Conservation (phyloP, 2,888 invertebrate genomes). For the Eutolmus rufibarbis region DNA sequence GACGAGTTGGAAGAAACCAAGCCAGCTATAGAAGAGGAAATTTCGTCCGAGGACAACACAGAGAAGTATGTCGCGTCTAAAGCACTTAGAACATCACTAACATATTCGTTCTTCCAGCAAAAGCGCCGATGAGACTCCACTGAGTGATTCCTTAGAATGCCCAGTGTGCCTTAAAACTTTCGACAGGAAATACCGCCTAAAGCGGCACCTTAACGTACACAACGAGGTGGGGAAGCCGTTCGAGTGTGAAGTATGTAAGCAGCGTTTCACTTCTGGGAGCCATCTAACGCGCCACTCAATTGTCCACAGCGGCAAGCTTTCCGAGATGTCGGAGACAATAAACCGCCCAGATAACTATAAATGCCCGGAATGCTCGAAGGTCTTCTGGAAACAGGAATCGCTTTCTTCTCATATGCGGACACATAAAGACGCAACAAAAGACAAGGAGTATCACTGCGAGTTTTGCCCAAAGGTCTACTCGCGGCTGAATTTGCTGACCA, state of each 20-base stretch:
- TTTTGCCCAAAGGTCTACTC: slow-evolving; percentile 64
- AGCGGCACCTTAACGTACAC: slow-evolving; percentile 53
- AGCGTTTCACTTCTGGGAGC: slow-evolving; percentile 53
- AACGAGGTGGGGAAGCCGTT: slow-evolving; percentile 52
- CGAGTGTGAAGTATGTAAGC: slow-evolving; percentile 53
- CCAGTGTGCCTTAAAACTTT: slow-evolving; percentile 64
- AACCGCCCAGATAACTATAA: slow-evolving; percentile 52
- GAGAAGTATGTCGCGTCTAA: neutral
- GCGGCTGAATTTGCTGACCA: slow-evolving; percentile 61
- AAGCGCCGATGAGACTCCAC: neutral
- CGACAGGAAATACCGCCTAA: slow-evolving; percentile 62
- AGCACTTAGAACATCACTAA: neutral
- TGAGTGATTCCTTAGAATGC: slow-evolving; percentile 55
- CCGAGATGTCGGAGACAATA: slow-evolving; percentile 35
- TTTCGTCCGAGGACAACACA: neutral
- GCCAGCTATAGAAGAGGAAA: neutral
- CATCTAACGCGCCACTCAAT: slow-evolving; percentile 54
- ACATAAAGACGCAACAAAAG: slow-evolving; percentile 53
- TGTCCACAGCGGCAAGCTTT: slow-evolving; percentile 50
- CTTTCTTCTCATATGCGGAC: slow-evolving; percentile 63
- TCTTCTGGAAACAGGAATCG: slow-evolving; percentile 65
- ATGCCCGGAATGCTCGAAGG: slow-evolving; percentile 66
- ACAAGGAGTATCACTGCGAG: slow-evolving; percentile 60
- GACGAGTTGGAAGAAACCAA: neutral
- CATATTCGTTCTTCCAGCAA: neutral